Base-by-base conservation (phyloP, 2,797 vertebrate species). In the Staurois parvus region DNA sequence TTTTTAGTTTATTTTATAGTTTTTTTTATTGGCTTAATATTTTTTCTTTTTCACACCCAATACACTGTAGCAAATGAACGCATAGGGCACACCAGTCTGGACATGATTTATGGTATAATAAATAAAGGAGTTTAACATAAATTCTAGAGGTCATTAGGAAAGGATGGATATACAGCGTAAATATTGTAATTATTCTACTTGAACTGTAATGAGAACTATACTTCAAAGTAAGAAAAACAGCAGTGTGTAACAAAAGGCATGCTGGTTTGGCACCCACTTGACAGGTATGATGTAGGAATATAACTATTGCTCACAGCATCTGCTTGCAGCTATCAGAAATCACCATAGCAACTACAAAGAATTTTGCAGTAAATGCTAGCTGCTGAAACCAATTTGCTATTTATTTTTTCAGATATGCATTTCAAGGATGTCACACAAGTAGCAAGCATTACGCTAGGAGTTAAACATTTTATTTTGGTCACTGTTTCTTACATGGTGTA, bases 241-340 rank as follows among this genome's bases (percentile, higher is more conserved):
- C 26, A 64, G 29, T 72, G 67, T 68, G 66, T 77, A 52, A 83
- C 68, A 74, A 83, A 78, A 86, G 62, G 40, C 85, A 73, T 83
- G 85, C 80, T 86, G 79, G 74, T 52, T 78, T 86, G 74, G 80
- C 80, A 79, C 74, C 59, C 80, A 77, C 85, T 86, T 86, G 85
- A 86, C 85, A 86, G 80, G 80, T 86, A 73, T 86, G 80, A 86
- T 82, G 62, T 86, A 86, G 80, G 68, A 73, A 79, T 85, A 75
- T 79, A 83, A 78, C 80, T 83, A 83, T 62, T 83, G 74, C 80
- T 83, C 80, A 74, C 80, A 83, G 85, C 85, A 86, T 83, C 80
- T 83, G 75, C 75, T 86, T 83, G 85, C 68, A 86, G 77, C 56
- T 74, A 68, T 74, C 67, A 59, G 68, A 86, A 73, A 83, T 86